phyloP scores from a whole-genome alignment of 1,140 invertebrate genomes.

The Zaprionus lachaisei region DNA sequence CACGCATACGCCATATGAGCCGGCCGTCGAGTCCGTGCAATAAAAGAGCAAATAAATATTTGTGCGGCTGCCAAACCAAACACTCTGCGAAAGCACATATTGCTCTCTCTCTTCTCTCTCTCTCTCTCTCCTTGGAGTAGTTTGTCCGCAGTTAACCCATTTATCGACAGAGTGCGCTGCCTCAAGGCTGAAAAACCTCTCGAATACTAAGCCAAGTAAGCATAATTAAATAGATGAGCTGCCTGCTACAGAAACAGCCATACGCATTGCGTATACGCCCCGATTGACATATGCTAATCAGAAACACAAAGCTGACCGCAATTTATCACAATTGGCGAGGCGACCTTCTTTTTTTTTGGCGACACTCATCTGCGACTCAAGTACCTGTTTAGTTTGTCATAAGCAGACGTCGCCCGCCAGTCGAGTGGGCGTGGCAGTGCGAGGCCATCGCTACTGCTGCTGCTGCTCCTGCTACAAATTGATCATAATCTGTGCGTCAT shows the following conservation, averaged over 20 bases:
- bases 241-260: background rate
- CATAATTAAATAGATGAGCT: conserved; percentile 5
- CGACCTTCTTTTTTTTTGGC: conserved; percentile 23
- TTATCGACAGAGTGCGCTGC: background rate
- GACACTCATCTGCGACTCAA: conserved; percentile 4
- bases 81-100: too few relatives aligned
- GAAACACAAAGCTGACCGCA: conserved; percentile 28
- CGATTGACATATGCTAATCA: conserved; percentile 50
- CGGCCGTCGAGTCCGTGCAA: conserved; percentile 44
- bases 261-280: conserved; percentile 40
- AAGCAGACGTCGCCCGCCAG: conserved; percentile 66
- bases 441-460: conserved; percentile 49
- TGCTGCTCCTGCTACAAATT: conserved; percentile 69
- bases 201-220: background rate
- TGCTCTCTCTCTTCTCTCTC: too few relatives aligned
- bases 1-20: conserved; percentile 57
- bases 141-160: conserved; percentile 25
- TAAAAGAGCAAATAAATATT: conserved; percentile 74
- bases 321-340: conserved; percentile 58
- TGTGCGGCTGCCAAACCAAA: conserved; percentile 4
- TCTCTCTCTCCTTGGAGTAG: background rate
- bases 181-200: background rate
- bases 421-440: conserved; percentile 56
- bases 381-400: conserved; percentile 72
- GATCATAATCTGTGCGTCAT: conserved; percentile 80